A percentile compares a stretch with the other conserved stretches of the same genome.
Conservation (phyloP, 2,797 vertebrate genomes). For the Acipenser ruthenus region DNA sequence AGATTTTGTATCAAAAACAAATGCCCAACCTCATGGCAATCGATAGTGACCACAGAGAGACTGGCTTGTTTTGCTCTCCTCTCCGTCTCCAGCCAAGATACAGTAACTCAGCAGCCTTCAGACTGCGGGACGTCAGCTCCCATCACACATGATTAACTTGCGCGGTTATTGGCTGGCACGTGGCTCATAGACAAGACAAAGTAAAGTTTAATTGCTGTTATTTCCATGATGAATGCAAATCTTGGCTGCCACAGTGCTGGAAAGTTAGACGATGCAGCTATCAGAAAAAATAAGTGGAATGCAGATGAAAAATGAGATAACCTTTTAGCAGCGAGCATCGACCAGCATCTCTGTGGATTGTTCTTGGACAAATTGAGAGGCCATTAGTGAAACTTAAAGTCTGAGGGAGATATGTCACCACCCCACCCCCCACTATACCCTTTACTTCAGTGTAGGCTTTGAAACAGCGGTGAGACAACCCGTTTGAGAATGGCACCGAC, state of each 20-base stretch:
- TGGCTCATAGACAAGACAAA: conserved; percentile 46
- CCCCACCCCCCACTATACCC: conserved; percentile 9
- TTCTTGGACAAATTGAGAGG: conserved; percentile 43
- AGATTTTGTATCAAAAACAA: conserved; percentile 2
- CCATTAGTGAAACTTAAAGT: conserved; percentile 40
- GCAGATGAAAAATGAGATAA: conserved; percentile 43
- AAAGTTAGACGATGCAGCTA: conserved; percentile 46
- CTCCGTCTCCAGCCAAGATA: conserved; percentile 22
- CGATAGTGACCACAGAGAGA: conserved; percentile 2
- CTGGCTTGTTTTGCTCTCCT: conserved; percentile 5
- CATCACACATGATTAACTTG: conserved; percentile 44
- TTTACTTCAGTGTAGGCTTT: conserved; percentile 13
- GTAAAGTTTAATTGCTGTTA: conserved; percentile 54
- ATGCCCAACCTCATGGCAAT: conserved; percentile 1
- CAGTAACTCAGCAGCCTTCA: conserved; percentile 24
- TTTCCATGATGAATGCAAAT: conserved; percentile 43
- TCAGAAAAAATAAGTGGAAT: conserved; percentile 36
- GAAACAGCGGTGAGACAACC: conserved; percentile 16
- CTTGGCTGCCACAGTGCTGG: conserved; percentile 36
- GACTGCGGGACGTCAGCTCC: conserved; percentile 23
- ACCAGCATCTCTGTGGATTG: conserved; percentile 29
- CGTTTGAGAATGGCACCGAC: neutral
- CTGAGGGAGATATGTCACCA: conserved; percentile 40
- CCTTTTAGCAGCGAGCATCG: conserved; percentile 41
- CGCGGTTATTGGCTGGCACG: conserved; percentile 37